phyloP scores from a whole-genome alignment of 1,140 invertebrate genomes.

The Pseudobourletiella spinata region DNA sequence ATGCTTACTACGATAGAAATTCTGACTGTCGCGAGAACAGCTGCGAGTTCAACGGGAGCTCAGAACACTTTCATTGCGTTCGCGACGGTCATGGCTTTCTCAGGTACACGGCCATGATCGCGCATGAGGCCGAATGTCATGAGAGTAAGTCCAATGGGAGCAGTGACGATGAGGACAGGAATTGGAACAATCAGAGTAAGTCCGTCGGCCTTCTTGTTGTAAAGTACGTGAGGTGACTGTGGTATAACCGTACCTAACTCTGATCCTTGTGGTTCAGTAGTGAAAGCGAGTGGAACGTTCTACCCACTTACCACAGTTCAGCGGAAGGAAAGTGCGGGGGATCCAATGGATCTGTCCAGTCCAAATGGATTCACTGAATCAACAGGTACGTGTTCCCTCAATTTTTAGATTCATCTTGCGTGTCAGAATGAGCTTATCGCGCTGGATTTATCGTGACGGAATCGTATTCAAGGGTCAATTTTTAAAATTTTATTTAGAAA shows the following conservation, averaged over 20 bases:
- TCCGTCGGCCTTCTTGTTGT: background rate
- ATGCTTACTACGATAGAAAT: conserved; percentile 68
- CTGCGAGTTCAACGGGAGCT: conserved; percentile 26
- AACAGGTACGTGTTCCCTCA: background rate
- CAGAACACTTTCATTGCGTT: conserved; percentile 63
- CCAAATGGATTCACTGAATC: conserved; percentile 21
- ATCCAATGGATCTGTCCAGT: conserved; percentile 32
- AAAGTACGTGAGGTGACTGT: too few species aligned
- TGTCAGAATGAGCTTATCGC: too few species aligned
- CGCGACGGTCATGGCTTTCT: conserved; percentile 64
- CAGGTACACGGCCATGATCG: conserved; percentile 59
- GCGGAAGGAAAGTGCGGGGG: conserved; percentile 11
- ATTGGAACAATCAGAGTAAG: conserved; percentile 22
- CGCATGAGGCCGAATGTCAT: conserved; percentile 53
- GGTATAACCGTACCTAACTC: too few species aligned
- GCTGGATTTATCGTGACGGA: too few species aligned
- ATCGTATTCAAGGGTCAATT: background rate
- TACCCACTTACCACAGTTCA: conserved; percentile 72
- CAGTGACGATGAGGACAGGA: conserved; percentile 25
- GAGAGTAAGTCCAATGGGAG: conserved; percentile 22
- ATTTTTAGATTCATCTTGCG: background rate
- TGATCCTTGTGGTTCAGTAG: conserved; percentile 55
- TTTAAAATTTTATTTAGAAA: conserved; percentile 8
- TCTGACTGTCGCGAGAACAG: conserved; percentile 56
- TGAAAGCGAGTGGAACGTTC: conserved; percentile 86